phyloP scores from a whole-genome alignment of 2,113 vertebrate genomes.

The Pelusios castaneus region DNA sequence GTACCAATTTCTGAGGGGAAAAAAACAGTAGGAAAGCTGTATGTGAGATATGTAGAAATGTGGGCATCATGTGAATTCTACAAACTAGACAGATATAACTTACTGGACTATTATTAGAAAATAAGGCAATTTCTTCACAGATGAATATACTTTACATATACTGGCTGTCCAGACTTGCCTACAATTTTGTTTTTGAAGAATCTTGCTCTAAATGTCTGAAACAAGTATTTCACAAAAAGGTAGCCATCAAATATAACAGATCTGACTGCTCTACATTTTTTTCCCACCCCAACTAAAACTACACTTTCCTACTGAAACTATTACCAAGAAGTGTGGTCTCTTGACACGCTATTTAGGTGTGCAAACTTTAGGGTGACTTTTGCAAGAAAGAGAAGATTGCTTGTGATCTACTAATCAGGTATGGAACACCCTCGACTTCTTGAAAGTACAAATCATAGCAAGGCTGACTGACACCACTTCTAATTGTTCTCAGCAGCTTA shows the following conservation, averaged over 20 bases:
- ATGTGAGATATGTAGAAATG: neutral
- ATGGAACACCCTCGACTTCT: neutral
- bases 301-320: neutral
- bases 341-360: neutral
- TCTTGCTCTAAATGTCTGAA: neutral
- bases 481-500: neutral
- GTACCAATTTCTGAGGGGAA: neutral
- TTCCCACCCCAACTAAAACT: neutral
- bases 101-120: neutral
- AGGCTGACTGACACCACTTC: neutral
- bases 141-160: neutral
- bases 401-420: accelerated
- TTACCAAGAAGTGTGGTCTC: neutral
- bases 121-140: neutral
- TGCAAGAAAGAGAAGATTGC: neutral
- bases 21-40: neutral
- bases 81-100: accelerated
- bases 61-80: neutral
- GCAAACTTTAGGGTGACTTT: neutral
- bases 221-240: neutral
- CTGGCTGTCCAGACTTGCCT: neutral
- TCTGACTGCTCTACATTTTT: neutral
- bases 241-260: neutral
- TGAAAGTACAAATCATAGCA: neutral
- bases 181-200: neutral